Percentiles rank a stretch among this genome's conserved stretches.
Evolutionary conservation across 2,888 invertebrate genomes (phyloP).

Genomic region (Gryllus longicercus): DNA sequence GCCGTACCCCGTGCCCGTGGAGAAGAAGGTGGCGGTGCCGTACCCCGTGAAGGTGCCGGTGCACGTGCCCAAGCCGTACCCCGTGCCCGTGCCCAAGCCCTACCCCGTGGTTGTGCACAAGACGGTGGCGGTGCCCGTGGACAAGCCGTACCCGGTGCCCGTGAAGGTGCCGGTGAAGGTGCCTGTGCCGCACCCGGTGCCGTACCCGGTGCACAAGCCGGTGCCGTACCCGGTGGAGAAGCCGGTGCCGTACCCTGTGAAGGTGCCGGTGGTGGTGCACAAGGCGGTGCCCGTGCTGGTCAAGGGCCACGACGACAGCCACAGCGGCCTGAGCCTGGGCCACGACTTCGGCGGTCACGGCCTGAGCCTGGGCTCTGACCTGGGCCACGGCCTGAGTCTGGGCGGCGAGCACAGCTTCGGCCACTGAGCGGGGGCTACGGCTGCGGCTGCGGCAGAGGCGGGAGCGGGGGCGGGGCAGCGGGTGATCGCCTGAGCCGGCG

Average conservation of each 20-base stretch:
- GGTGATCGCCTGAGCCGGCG: no score
- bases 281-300: neutral
- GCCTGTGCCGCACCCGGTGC: neutral
- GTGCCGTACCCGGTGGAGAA: neutral
- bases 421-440: neutral
- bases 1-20: conserved; percentile 44
- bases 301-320: neutral
- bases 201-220: neutral
- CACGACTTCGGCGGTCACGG: conserved; percentile 20
- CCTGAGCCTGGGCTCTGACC: neutral
- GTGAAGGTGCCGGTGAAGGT: conserved; percentile 54
- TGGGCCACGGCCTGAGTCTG: no score
- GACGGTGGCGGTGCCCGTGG: conserved; percentile 50
- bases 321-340: neutral
- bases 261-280: neutral
- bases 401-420: neutral
- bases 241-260: neutral
- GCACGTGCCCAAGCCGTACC: conserved; percentile 66
- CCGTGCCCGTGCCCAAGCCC: conserved; percentile 51
- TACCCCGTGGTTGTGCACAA: conserved; percentile 39
- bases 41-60: conserved; percentile 52
- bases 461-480: no score
- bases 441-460: no score
- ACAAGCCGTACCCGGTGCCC: conserved; percentile 30
- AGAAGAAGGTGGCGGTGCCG: conserved; percentile 44